These are phyloP conservation scores for Brevimyrus niger DNA, from an alignment of 2,113 vertebrate genomes.

Conservation along the genomic window DNA sequence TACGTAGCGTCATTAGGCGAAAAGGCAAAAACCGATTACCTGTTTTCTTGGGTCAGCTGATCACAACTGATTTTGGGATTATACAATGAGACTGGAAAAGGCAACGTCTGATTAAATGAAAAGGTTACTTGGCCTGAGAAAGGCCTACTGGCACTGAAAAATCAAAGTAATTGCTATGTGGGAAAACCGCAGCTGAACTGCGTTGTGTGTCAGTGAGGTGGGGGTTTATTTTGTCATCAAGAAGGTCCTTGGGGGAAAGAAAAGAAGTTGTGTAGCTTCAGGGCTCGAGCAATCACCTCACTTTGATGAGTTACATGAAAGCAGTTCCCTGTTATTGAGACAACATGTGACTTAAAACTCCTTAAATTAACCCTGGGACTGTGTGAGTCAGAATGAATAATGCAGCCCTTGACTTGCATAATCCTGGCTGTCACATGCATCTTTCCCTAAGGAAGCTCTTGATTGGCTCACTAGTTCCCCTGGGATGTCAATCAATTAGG, in stretches of 20 bases:
- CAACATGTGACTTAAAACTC: background rate
- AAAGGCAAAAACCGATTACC: background rate
- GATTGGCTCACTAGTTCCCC: background rate
- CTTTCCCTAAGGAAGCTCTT: background rate
- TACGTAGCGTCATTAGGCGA: background rate
- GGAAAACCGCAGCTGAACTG: background rate
- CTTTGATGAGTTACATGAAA: background rate
- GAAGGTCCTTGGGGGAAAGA: background rate
- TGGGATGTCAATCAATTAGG: background rate
- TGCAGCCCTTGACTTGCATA: background rate
- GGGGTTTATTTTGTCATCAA: background rate
- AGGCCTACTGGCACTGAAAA: background rate
- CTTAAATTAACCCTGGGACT: background rate
- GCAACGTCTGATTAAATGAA: background rate
- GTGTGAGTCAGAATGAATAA: background rate
- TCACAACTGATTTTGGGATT: background rate
- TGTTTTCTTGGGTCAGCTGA: background rate
- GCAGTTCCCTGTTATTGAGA: background rate
- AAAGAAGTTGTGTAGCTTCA: background rate
- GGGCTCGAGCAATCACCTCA: background rate
- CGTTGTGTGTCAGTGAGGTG: background rate
- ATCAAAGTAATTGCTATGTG: constrained; percentile 6
- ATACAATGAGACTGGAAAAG: background rate
- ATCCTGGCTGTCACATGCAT: background rate
- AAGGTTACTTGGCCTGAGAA: background rate